Evolutionary conservation across 2,797 vertebrate species (phyloP).

Genomic region (Echeneis naucrates): DNA sequence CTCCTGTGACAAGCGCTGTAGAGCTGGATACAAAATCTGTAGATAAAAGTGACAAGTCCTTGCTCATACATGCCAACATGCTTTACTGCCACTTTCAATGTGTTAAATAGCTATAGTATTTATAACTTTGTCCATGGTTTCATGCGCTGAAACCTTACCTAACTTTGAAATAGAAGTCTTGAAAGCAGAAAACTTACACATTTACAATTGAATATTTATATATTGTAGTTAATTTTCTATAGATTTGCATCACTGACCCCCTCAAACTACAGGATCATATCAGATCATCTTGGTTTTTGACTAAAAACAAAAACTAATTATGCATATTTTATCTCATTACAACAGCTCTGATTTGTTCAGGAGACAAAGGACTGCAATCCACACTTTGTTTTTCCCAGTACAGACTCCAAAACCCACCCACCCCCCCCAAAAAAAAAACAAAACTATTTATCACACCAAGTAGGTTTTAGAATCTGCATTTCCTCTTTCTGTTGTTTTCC

Average conservation of each 20-base stretch:
- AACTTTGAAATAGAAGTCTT: too few species aligned
- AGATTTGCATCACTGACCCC: neutral
- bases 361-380: neutral
- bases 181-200: neutral
- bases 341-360: neutral
- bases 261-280: neutral
- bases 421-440: too few species aligned
- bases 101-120: too few species aligned
- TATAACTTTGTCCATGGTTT: too few species aligned
- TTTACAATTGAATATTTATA: neutral
- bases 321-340: slow-evolving; percentile 1
- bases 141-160: too few species aligned
- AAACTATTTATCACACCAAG: neutral
- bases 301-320: neutral
- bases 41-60: neutral
- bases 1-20: slow-evolving; percentile 1
- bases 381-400: neutral
- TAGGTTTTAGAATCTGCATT: neutral
- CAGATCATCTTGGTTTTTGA: neutral
- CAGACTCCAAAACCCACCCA: neutral
- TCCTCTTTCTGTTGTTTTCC: neutral
- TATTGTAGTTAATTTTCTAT: neutral
- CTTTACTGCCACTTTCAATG: too few species aligned
- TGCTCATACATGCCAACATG: too few species aligned
- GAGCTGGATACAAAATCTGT: neutral